Evolutionary conservation across 2,888 invertebrate genomes (phyloP), one percentile per base, ranked within the genome.

Genomic region (Conops quadrifasciatus): DNA sequence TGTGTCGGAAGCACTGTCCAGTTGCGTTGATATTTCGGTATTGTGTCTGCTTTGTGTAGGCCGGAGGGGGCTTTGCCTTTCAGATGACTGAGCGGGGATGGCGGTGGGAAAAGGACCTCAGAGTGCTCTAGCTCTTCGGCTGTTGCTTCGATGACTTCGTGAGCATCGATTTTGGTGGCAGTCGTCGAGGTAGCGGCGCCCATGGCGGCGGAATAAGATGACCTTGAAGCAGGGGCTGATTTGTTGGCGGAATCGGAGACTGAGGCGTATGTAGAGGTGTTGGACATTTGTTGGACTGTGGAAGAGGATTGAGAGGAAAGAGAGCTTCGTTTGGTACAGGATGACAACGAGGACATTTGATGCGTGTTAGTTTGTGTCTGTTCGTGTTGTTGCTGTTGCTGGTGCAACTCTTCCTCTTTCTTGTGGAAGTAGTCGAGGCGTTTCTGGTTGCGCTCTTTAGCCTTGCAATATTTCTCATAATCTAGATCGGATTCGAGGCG

Each of bases 11-110:
- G 81, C 77, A 88, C 87, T 73, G 89, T 89, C 81, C 90, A 87
- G 81, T 90, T 88, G 82, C 88, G 88, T 84, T 91, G 91, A 81
- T 91, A 91, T 71, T 88, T 86, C 11, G 91, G 91, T 80, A 91
- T 88, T 79, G 86, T 87, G 77, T 90, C 90, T 21, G 91, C 88
- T 84, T 88, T 90, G 72, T 90, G 90, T 75, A 91, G 86, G 71
- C 89, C 89, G 70, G 89, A 88, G 77, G 87, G 86, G 68, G 80
- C 73, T 76, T 82, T 84, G 70, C 78, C 78, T 72, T 82, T 82
- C 15, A 82, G 79, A 70, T 84, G 83, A 74, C 82, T 83, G 67
- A 84, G 80, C 77, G 85, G 85, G 77, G 83, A 84, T 73, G 85
- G 82, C 75, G 85, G 84, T 53, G 86, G 84, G 66, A 83, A 84